phyloP scores from a whole-genome alignment of 2,113 vertebrate genomes.

The Natator depressus region DNA sequence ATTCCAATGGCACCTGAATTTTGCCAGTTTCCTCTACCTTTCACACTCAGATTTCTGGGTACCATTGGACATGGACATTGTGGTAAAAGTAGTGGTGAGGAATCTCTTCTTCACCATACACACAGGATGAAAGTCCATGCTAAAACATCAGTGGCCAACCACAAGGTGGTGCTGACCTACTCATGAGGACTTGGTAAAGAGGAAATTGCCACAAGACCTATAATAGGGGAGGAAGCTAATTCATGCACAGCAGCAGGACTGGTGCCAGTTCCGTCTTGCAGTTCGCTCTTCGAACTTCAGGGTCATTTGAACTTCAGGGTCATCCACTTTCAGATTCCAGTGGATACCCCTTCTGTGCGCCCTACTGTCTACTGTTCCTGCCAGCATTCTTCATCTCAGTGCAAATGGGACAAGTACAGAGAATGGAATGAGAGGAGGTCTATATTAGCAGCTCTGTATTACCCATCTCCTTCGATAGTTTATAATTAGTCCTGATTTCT shows the following conservation, averaged over 20 bases:
- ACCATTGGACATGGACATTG: neutral
- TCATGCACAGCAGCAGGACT: neutral
- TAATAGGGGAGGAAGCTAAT: neutral
- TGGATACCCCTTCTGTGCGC: neutral
- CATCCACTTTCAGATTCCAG: accelerated
- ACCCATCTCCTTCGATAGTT: neutral
- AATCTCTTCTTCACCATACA: neutral
- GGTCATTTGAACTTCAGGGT: neutral
- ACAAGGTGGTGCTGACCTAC: neutral
- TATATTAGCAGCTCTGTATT: neutral
- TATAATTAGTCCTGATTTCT: neutral
- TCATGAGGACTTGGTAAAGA: neutral
- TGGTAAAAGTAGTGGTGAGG: neutral
- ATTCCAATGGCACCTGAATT: neutral
- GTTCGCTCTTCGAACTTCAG: neutral
- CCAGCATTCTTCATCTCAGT: neutral
- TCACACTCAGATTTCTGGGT: neutral
- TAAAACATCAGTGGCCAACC: neutral
- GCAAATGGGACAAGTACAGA: neutral
- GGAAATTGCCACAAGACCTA: neutral
- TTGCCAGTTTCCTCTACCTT: neutral
- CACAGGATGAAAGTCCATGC: neutral
- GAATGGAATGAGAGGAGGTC: neutral
- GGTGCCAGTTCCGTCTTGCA: neutral
- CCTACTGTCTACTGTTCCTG: neutral